Conservation (phyloP, 1,140 invertebrate genomes). For the Drosophila arawakana region DNA sequence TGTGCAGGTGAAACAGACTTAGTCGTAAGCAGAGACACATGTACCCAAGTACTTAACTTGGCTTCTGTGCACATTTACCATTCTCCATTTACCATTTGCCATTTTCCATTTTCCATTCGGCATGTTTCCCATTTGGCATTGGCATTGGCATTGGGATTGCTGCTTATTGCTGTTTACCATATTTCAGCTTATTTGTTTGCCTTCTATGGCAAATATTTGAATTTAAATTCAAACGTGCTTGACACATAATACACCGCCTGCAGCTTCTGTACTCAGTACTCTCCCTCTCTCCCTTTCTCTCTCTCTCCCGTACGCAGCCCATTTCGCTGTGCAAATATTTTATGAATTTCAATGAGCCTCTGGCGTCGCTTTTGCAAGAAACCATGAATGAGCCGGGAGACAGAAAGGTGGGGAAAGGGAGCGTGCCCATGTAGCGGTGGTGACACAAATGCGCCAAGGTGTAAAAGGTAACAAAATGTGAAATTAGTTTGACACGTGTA, state of each 20-base stretch:
- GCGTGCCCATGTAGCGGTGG: conserved; percentile 16
- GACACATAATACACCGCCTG: conserved; percentile 76
- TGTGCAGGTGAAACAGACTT: conserved; percentile 16
- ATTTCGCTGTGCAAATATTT: conserved; percentile 79
- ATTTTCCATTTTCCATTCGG: conserved; percentile 15
- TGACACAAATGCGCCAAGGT: conserved; percentile 70
- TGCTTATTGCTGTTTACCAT: conserved; percentile 79
- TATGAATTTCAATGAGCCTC: conserved; percentile 79
- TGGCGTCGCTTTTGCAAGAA: conserved; percentile 30
- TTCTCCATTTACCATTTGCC: neutral
- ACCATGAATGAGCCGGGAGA: neutral
- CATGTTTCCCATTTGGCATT: conserved; percentile 14
- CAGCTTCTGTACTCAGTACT: conserved; percentile 37
- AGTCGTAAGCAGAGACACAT: conserved; percentile 8
- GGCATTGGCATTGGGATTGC: conserved; percentile 35
- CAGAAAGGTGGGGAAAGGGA: neutral
- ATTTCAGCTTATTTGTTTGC: conserved; percentile 80
- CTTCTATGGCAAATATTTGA: conserved; percentile 78
- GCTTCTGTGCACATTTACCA: conserved; percentile 23
- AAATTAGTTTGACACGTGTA: conserved; percentile 82
- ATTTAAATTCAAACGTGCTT: conserved; percentile 82
- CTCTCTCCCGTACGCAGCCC: conserved; percentile 48
- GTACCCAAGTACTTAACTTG: conserved; percentile 26
- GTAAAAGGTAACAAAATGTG: conserved; percentile 79
- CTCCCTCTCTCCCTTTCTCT: neutral